Conservation (phyloP, 2,888 invertebrate species). For the Scaptomyza reducta region DNA sequence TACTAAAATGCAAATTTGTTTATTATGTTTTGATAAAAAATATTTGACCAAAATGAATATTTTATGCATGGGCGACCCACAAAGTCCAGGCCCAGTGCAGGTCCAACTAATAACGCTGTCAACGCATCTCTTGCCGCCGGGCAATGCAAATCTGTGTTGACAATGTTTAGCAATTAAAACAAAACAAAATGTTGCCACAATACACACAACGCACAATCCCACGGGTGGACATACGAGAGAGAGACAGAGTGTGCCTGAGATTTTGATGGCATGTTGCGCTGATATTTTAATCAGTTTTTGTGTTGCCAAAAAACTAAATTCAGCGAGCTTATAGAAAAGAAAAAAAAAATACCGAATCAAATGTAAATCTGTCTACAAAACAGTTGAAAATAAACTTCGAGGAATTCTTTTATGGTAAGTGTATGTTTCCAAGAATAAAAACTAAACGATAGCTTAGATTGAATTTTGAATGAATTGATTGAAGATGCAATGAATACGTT, state of each 20-base stretch:
- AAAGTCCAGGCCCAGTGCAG: constrained; percentile 16
- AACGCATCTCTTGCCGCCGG: constrained; percentile 49
- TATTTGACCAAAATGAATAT: constrained; percentile 66
- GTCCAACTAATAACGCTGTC: constrained; percentile 74
- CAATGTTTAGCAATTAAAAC: constrained; percentile 76
- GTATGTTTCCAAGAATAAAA: neutral
- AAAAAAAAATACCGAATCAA: neutral
- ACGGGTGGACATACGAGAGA: constrained; percentile 7
- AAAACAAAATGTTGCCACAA: constrained; percentile 48
- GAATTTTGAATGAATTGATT: neutral
- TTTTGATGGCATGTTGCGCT: constrained; percentile 52
- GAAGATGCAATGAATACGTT: neutral
- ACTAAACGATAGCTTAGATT: too few relatives aligned
- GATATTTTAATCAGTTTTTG: constrained; percentile 65
- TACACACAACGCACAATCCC: constrained; percentile 23
- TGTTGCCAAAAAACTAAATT: constrained; percentile 13
- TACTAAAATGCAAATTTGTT: constrained; percentile 73
- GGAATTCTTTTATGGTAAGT: neutral
- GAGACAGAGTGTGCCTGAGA: constrained; percentile 23
- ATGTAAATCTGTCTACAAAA: neutral
- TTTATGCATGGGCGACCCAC: constrained; percentile 38
- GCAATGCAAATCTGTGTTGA: constrained; percentile 75
- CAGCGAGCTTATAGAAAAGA: constrained; percentile 1
- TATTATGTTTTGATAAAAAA: constrained; percentile 72
- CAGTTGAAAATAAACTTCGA: neutral